phyloP scores from a whole-genome alignment of 2,113 vertebrate genomes.

The Lepisosteus oculatus region DNA sequence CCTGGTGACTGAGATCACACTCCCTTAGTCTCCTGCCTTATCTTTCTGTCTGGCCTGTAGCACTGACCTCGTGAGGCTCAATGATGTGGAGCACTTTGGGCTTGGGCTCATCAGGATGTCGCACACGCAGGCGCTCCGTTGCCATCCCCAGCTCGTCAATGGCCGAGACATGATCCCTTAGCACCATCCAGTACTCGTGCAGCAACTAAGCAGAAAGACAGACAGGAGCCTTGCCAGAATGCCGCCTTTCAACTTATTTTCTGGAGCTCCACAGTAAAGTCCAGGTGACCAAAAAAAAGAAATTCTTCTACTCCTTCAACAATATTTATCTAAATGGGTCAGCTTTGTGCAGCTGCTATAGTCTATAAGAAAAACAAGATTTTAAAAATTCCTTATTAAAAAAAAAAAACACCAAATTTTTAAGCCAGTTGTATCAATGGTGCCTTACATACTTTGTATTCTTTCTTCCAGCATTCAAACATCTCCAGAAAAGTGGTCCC shows the following conservation, averaged over 20 bases:
- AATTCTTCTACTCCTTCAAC: too few species aligned
- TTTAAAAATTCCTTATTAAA: too few species aligned
- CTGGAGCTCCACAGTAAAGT: too few species aligned
- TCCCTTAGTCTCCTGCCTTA: too few species aligned
- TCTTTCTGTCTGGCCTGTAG: too few species aligned
- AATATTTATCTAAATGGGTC: too few species aligned
- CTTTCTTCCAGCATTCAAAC: constrained; percentile 95
- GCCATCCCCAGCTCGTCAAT: constrained; percentile 97
- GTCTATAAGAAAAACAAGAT: too few species aligned
- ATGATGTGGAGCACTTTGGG: constrained; percentile 92
- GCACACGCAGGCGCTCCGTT: constrained; percentile 86
- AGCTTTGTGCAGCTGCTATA: too few species aligned
- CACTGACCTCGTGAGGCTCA: constrained; percentile 85
- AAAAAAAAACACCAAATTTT: neutral
- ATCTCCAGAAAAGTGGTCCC: constrained; percentile 89
- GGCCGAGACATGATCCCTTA: constrained; percentile 92
- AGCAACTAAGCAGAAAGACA: constrained; percentile 69
- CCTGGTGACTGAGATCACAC: too few species aligned
- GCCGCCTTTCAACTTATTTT: too few species aligned
- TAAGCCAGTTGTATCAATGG: neutral
- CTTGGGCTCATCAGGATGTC: constrained; percentile 87
- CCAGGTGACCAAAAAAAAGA: too few species aligned
- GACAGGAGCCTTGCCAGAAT: neutral
- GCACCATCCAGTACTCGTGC: constrained; percentile 97
- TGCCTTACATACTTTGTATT: constrained; percentile 83